Evolutionary conservation across 2,113 vertebrate genomes (phyloP), one percentile per base, ranked within the genome.

Genomic region (Dipodomys merriami): DNA sequence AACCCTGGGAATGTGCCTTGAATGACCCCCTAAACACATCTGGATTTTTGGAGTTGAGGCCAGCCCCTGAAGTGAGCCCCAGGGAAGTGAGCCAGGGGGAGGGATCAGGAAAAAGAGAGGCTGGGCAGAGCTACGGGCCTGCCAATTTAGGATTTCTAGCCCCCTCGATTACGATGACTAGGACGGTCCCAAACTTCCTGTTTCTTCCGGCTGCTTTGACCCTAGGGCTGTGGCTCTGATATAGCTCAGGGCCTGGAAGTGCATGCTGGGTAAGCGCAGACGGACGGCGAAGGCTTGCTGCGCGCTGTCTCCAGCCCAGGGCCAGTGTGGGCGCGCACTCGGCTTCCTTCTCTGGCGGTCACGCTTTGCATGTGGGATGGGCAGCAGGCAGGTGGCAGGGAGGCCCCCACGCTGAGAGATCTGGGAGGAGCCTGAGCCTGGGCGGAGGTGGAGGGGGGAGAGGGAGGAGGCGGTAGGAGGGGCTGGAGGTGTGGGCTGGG

Each of bases 251-350:
- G 95, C 96, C 95, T 94, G 94, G 92, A 96, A 94, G 91, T 97
- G 97, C 97, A 97, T 97, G 97, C 96, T 96, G 97, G 97, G 97
- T 97, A 97, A 96, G 96, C 93, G 94, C 96, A 95, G 96, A 96
- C 91, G 71, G 95, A 46, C 90, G 6, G 80, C 80, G 91, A 39
- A 62, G 88, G 91, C 86, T 79, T 86, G 94, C 92, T 71, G 89
- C 84, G 46, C 74, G 29, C 84, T n/a, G 89, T 68, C 72, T 88
- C 92, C 25, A 29, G 96, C 92, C 80, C 94, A 68, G 88, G 95
- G 91, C 94, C 88, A 88, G 60, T 94, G 96, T 96, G 94, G 91
- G 95, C 94, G 92, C 93, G 80, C 92, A 74, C 95, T 83, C 87
- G 53, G 94, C 91, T 88, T 93, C 92, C 86, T 93, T 92, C 93